phyloP scores from a whole-genome alignment of 2,113 vertebrate species.

The Athene cunicularia region DNA sequence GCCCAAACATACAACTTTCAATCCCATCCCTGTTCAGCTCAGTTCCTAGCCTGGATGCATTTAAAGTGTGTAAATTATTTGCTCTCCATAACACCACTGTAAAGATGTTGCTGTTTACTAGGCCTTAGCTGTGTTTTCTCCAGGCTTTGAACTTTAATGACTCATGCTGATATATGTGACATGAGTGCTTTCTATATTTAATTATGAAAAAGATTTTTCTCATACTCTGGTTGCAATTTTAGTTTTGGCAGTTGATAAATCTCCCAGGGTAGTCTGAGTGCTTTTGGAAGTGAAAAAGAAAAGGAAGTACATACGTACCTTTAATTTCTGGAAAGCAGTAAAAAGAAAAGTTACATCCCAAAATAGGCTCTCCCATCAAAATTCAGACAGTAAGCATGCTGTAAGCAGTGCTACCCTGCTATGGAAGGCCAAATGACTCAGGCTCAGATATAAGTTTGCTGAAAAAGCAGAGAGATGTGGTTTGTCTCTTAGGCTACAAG shows the following conservation, averaged over 20 bases:
- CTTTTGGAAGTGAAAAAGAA: background rate
- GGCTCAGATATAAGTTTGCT: background rate
- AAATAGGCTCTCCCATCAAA: background rate
- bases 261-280: background rate
- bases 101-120: background rate
- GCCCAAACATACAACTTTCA: background rate
- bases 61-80: slow-evolving; percentile 1
- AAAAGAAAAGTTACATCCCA: background rate
- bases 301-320: background rate
- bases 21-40: background rate
- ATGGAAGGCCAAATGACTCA: background rate
- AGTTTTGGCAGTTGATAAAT: background rate
- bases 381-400: background rate
- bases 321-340: background rate
- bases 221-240: background rate
- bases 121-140: background rate
- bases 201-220: background rate
- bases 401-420: background rate
- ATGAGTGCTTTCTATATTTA: background rate
- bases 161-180: background rate
- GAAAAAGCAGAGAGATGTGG: background rate
- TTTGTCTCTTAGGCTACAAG: background rate
- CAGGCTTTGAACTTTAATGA: slow-evolving; percentile 24
- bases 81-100: background rate
- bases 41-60: background rate